Evolutionary conservation across 2,888 invertebrate genomes (phyloP).

Genomic region (Folsomia candida): DNA sequence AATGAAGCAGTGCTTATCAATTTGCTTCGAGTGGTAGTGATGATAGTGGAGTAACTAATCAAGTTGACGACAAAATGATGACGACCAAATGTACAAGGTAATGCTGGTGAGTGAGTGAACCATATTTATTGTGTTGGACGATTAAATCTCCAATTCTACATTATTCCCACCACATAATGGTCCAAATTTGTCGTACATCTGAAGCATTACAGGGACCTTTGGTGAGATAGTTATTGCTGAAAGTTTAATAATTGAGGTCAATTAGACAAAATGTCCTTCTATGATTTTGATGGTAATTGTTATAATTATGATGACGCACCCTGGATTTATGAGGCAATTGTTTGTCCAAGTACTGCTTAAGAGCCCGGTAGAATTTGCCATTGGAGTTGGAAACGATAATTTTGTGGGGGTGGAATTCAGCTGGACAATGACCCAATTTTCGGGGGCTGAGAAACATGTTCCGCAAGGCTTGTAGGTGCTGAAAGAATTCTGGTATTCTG

Average conservation of each 20-base stretch:
- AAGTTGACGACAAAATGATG: too few relatives aligned
- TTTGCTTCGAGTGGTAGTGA: too few relatives aligned
- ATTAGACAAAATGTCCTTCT: too few relatives aligned
- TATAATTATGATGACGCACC: too few relatives aligned
- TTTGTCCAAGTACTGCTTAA: not conserved
- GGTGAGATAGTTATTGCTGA: not conserved
- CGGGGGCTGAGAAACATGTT: not conserved
- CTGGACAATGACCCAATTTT: not conserved
- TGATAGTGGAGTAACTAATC: too few relatives aligned
- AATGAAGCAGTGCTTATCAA: too few relatives aligned
- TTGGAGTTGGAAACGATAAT: not conserved
- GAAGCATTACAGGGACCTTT: not conserved
- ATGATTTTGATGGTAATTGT: too few relatives aligned
- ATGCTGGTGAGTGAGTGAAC: too few relatives aligned
- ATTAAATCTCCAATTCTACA: too few relatives aligned
- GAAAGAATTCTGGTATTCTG: not conserved
- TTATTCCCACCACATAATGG: not conserved
- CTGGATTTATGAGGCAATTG: not conserved
- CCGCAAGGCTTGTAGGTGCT: not conserved
- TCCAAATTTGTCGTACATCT: not conserved
- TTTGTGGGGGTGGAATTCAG: not conserved
- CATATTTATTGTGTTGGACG: too few relatives aligned
- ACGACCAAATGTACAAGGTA: too few relatives aligned
- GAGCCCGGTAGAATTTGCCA: not conserved
- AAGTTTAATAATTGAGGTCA: not conserved